Percentiles rank a stretch among this genome's conserved stretches.
These are phyloP conservation scores for Heloderma charlesbogerti DNA, from an alignment of 2,113 vertebrate genomes.

Conservation along the genomic window DNA sequence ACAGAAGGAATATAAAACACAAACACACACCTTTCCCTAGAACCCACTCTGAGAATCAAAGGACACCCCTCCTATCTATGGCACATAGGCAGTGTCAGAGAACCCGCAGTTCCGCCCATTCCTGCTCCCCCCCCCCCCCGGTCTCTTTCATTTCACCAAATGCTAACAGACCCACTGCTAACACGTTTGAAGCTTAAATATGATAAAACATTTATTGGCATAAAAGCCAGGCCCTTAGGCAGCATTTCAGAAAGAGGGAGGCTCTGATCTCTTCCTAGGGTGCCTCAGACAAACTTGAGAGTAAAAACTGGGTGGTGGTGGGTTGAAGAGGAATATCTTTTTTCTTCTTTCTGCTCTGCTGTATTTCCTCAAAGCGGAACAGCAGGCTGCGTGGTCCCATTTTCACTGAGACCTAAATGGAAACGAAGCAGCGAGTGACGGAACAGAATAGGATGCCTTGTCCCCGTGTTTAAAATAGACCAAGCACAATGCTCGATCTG, in stretches of 20 bases:
- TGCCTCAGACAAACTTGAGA: slow-evolving; percentile 57
- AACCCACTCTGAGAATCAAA: background rate
- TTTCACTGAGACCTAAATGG: slow-evolving; percentile 46
- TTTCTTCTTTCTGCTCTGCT: slow-evolving; percentile 59
- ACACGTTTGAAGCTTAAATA: slow-evolving; percentile 56
- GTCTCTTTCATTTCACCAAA: slow-evolving; percentile 42
- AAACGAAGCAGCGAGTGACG: slow-evolving; percentile 42
- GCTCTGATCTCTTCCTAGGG: slow-evolving; percentile 64
- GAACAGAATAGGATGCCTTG: slow-evolving; percentile 45
- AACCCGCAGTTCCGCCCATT: background rate
- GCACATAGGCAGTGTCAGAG: fast-evolving
- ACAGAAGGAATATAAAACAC: background rate
- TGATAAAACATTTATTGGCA: slow-evolving; percentile 73
- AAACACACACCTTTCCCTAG: fast-evolving
- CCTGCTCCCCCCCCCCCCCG: slow-evolving; percentile 8
- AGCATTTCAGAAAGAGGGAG: slow-evolving; percentile 57
- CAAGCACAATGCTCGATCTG: slow-evolving; percentile 42
- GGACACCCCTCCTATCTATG: background rate
- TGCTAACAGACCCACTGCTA: slow-evolving; percentile 56
- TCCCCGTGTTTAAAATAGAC: slow-evolving; percentile 33
- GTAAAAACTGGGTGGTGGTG: background rate
- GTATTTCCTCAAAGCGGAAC: slow-evolving; percentile 55
- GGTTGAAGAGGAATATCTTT: slow-evolving; percentile 28
- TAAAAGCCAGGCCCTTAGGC: slow-evolving; percentile 70
- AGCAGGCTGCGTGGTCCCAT: slow-evolving; percentile 35